Evolutionary conservation across 2,113 vertebrate genomes (phyloP), one percentile per base, ranked within the genome.

Genomic region (Eudyptes chrysolophus): DNA sequence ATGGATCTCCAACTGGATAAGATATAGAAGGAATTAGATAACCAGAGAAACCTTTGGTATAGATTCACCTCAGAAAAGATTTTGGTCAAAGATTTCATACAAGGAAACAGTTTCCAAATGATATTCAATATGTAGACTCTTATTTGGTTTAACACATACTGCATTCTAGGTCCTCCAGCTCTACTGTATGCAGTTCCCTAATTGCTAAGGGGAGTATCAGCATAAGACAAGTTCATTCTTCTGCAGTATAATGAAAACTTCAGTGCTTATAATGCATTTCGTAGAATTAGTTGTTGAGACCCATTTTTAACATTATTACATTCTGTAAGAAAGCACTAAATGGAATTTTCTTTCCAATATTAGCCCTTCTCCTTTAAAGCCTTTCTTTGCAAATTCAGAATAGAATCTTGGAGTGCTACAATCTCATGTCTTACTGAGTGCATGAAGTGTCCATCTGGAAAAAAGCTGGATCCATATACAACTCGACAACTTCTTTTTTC

Each of bases 401-500:
- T 1, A 64, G n/a, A 57, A 79, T n/a, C 36, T 70, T 17, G 40
- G 32, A 80, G n/a, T 40, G 20, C 55, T 68, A 25, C 48, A 80
- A 9, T 57, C 21, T 86, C 77, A 12, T 3, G 26, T 70, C 98
- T 98, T 98, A 99, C 99, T 99, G 99, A 91, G 97, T 95, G 97
- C 99, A 99, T 16, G 99, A 98, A 6, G 98, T 97, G 62, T 99
- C 99, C 99, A 99, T 99, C 91, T 99, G 99, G 96, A 99, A 99
- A 97, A 99, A 99, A 29, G 99, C 95, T 5, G 99, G 99, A 95
- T 99, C 99, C 99, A 99, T 98, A 89, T 98, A 99, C 70, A 99
- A 94, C 29, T 99, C 99, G 36, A 99, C 98, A 84, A 98, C 99
- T 83, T 99, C 99, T 90, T 99, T 99, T 94, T 98, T 99, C 99